Evolutionary conservation across 2,797 vertebrate species (phyloP).

Genomic region (Syngnathus rostellatus): DNA sequence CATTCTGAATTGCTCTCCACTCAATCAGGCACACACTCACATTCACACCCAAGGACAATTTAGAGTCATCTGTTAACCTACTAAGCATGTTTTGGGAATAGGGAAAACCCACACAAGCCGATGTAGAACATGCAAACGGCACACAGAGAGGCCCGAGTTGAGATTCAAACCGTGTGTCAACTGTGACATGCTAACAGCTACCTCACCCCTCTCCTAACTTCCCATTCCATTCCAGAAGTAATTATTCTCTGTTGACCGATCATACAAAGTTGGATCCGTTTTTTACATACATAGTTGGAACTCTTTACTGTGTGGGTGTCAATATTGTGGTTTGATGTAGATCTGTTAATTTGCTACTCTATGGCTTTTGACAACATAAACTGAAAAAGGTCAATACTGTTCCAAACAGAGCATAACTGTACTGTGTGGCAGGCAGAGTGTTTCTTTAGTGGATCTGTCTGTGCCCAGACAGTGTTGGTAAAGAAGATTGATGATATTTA

Average conservation of each 20-base stretch:
- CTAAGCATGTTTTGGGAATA: too few relatives aligned
- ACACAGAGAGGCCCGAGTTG: background rate
- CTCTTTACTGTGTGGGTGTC: background rate
- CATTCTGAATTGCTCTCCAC: background rate
- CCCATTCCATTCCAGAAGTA: background rate
- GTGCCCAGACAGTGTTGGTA: conserved; percentile 65
- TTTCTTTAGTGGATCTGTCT: conserved; percentile 35
- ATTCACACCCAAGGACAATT: too few relatives aligned
- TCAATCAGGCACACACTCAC: background rate
- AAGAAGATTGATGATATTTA: conserved; percentile 74
- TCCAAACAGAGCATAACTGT: background rate
- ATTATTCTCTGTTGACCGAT: background rate
- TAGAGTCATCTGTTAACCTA: too few relatives aligned
- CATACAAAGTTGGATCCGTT: background rate
- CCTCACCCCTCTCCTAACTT: background rate
- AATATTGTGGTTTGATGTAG: background rate
- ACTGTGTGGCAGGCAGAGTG: background rate
- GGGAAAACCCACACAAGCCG: background rate
- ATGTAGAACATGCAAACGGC: background rate
- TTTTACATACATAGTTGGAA: background rate
- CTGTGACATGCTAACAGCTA: background rate
- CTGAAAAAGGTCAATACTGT: background rate
- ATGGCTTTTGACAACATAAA: background rate
- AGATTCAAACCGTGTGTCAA: background rate
- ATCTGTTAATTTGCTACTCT: background rate